Conservation (phyloP, 2,888 invertebrate species). For the Drosophila emarginata region DNA sequence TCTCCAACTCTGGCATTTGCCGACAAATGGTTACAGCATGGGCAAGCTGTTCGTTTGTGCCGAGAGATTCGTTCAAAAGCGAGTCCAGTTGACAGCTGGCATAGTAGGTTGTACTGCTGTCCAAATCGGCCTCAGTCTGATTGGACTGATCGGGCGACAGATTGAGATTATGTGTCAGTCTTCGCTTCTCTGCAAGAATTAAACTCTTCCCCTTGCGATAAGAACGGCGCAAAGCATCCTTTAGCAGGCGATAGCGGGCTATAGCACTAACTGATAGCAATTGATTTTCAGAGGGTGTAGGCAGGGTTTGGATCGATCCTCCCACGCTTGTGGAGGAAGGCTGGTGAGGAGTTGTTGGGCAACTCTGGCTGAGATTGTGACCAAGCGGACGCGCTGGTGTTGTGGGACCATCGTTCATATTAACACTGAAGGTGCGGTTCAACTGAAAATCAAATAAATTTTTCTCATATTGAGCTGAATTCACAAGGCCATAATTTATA, state of each 20-base stretch:
- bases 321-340: conserved; percentile 39
- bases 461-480: conserved; percentile 22
- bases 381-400: conserved; percentile 25
- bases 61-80: conserved; percentile 66
- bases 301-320: conserved; percentile 51
- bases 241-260: conserved; percentile 74
- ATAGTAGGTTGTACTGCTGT: conserved; percentile 53
- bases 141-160: conserved; percentile 60
- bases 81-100: conserved; percentile 67
- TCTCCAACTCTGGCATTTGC: conserved; percentile 82
- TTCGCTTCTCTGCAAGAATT: conserved; percentile 70
- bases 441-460: conserved; percentile 54
- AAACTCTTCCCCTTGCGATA: conserved; percentile 78
- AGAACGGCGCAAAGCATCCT: conserved; percentile 79
- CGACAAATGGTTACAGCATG: conserved; percentile 83
- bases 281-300: conserved; percentile 47
- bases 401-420: conserved; percentile 49
- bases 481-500: conserved; percentile 37
- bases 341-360: conserved; percentile 66
- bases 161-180: conserved; percentile 66
- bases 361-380: conserved; percentile 58
- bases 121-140: conserved; percentile 59
- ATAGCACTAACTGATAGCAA: conserved; percentile 62
- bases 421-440: conserved; percentile 49
- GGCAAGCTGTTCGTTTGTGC: conserved; percentile 80